Conservation (phyloP, 2,113 vertebrate species). For the Sphaerodactylus townsendi region DNA sequence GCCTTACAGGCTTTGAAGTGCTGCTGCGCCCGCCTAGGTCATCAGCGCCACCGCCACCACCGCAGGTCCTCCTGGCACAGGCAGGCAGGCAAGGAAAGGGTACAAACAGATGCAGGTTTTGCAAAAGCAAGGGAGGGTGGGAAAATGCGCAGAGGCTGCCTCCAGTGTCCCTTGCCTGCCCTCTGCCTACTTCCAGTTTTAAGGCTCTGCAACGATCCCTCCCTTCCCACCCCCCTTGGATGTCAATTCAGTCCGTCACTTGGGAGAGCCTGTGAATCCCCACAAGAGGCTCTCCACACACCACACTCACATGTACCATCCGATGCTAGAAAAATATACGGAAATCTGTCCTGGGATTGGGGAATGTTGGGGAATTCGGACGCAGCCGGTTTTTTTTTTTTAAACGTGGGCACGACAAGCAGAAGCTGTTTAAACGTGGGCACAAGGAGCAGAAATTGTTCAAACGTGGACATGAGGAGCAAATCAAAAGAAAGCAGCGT, state of each 20-base stretch:
- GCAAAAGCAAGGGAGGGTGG: slow-evolving; percentile 24
- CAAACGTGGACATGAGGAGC: no score
- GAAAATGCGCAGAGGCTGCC: slow-evolving; percentile 6
- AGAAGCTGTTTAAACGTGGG: no score
- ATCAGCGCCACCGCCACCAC: slow-evolving; percentile 68
- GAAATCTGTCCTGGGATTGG: background rate
- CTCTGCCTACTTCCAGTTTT: background rate
- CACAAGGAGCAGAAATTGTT: no score
- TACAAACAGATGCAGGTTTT: background rate
- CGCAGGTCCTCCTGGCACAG: background rate
- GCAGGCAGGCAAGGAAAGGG: background rate
- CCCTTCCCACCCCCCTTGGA: background rate
- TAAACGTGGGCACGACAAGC: no score
- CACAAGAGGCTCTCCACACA: background rate
- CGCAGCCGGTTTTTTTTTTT: no score
- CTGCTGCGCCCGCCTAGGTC: slow-evolving; percentile 96
- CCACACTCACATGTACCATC: no score
- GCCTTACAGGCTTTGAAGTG: slow-evolving; percentile 99
- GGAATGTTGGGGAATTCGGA: no score
- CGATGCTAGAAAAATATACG: background rate
- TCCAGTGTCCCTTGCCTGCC: background rate
- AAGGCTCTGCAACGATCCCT: background rate
- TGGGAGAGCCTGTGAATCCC: background rate
- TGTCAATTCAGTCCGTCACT: background rate
- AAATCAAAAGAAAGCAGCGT: no score